These are phyloP conservation scores for Euphonia xanthogaster DNA, from an alignment of 2,797 vertebrate species.

Conservation along the genomic window DNA sequence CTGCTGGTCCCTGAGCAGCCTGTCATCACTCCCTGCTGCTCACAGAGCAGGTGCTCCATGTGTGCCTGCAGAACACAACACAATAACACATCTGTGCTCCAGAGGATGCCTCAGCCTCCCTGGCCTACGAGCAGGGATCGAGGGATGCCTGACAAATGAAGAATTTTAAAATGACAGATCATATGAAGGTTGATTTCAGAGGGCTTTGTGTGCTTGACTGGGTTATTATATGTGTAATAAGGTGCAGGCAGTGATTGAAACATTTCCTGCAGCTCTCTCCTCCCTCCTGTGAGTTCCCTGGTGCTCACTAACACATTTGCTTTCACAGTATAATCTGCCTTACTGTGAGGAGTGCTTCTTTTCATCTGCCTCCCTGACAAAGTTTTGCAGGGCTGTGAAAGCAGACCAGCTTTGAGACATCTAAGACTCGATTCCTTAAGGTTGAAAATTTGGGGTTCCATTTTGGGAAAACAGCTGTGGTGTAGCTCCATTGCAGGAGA, in stretches of 20 bases:
- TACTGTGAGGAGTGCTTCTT: not conserved
- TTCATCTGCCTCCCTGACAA: not conserved
- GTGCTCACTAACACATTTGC: not conserved
- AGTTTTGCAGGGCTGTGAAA: not conserved
- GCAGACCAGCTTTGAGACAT: not conserved
- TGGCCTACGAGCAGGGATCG: not conserved
- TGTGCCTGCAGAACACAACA: not conserved
- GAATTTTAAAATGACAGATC: not conserved
- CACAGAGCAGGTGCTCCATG: not conserved
- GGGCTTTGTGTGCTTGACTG: not conserved
- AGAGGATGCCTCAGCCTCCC: not conserved
- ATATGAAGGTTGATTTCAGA: not conserved
- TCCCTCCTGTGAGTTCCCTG: not conserved
- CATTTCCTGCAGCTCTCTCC: not conserved
- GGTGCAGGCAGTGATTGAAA: not conserved
- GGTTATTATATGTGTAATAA: not conserved
- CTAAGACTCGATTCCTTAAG: not conserved
- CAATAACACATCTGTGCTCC: not conserved
- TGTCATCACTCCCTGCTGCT: not conserved
- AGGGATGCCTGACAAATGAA: not conserved
- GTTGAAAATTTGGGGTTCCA: not conserved
- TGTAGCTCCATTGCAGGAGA: not conserved
- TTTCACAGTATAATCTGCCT: not conserved
- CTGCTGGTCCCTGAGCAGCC: not conserved
- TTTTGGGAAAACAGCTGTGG: not conserved